Conservation (phyloP, 2,888 invertebrate species). For the Dione vanillae region DNA sequence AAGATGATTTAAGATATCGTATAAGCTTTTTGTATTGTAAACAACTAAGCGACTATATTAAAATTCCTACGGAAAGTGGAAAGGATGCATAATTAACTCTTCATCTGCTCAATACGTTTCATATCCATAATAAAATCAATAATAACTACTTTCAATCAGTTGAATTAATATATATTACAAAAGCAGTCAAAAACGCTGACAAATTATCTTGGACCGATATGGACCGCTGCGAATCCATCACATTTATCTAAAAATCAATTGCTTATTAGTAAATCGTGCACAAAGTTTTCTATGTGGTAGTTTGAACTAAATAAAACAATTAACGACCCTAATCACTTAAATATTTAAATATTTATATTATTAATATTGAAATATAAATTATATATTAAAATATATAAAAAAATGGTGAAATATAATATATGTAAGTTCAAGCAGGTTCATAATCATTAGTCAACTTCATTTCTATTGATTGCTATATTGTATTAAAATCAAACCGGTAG, state of each 20-base stretch:
- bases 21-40: no score
- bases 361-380: not conserved
- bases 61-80: no score
- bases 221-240: slow-evolving; percentile 48
- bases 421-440: slow-evolving; percentile 43
- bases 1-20: no score
- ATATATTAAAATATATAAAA: not conserved
- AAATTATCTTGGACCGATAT: slow-evolving; percentile 48
- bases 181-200: slow-evolving; percentile 43
- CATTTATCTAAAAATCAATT: slow-evolving; percentile 48
- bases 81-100: no score
- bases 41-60: no score
- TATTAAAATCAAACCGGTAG: slow-evolving; percentile 47
- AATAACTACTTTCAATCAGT: slow-evolving; percentile 37
- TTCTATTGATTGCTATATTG: slow-evolving; percentile 50
- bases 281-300: slow-evolving; percentile 36
- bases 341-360: not conserved
- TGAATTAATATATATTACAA: slow-evolving; percentile 17
- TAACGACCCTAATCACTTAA: not conserved
- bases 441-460: slow-evolving; percentile 47
- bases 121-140: slow-evolving; percentile 12
- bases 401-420: slow-evolving; percentile 28
- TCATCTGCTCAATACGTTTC: no score
- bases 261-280: slow-evolving; percentile 44
- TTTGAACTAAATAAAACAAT: slow-evolving; percentile 34